Conservation (phyloP, 2,797 vertebrate species). For the Ctenochaetus hawaiiensis region DNA sequence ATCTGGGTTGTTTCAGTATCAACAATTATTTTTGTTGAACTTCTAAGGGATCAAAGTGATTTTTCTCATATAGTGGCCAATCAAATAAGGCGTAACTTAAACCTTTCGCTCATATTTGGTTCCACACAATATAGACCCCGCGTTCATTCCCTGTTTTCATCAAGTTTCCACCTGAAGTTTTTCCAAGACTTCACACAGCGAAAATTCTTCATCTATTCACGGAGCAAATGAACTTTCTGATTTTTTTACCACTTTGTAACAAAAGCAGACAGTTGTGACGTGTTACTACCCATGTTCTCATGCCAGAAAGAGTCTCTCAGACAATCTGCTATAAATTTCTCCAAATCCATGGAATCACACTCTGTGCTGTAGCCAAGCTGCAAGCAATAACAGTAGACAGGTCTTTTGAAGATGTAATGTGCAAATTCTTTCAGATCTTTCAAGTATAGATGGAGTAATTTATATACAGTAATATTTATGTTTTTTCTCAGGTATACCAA, state of each 20-base stretch:
- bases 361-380: slow-evolving; percentile 89
- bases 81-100: slow-evolving; percentile 82
- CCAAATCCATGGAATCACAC: slow-evolving; percentile 87
- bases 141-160: slow-evolving; percentile 88
- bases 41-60: slow-evolving; percentile 84
- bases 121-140: slow-evolving; percentile 42
- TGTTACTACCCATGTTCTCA: slow-evolving; percentile 84
- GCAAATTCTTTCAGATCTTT: slow-evolving; percentile 85
- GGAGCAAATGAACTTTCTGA: slow-evolving; percentile 86
- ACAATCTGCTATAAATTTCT: slow-evolving; percentile 94
- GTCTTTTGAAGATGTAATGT: slow-evolving; percentile 89
- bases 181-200: slow-evolving; percentile 84
- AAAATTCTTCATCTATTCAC: slow-evolving; percentile 87
- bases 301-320: slow-evolving; percentile 84
- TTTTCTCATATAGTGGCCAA: slow-evolving; percentile 72
- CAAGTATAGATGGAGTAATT: slow-evolving; percentile 45
- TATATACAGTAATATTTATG: slow-evolving; percentile 72
- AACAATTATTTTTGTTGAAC: slow-evolving; percentile 42
- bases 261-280: slow-evolving; percentile 83
- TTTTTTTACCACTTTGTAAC: slow-evolving; percentile 85
- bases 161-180: slow-evolving; percentile 82
- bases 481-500: slow-evolving; percentile 72
- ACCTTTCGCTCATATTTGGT: slow-evolving; percentile 75
- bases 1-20: slow-evolving; percentile 26
- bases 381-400: slow-evolving; percentile 91